phyloP scores from a whole-genome alignment of 2,888 invertebrate species.

The Gryllus longicercus region DNA sequence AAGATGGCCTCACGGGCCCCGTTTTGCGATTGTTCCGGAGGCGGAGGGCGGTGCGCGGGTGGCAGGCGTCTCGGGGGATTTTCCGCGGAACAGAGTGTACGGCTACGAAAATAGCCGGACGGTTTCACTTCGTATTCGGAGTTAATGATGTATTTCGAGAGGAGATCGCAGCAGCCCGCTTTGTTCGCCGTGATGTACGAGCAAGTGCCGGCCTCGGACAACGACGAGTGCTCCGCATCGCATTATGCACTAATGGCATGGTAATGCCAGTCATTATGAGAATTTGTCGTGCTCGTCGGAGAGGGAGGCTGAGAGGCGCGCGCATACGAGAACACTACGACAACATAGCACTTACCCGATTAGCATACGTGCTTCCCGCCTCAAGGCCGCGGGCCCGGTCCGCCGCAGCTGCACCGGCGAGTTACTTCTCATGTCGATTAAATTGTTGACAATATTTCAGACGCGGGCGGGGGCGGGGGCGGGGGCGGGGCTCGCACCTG shows the following conservation, averaged over 20 bases:
- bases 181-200: not conserved
- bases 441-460: not conserved
- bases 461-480: not conserved
- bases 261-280: constrained; percentile 17
- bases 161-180: not conserved
- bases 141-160: constrained; percentile 6
- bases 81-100: not conserved
- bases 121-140: not conserved
- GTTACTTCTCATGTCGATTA: not conserved
- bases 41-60: too few relatives aligned
- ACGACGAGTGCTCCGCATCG: constrained; percentile 7
- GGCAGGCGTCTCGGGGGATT: not conserved
- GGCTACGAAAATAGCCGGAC: not conserved
- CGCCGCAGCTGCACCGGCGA: not conserved
- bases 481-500: not conserved
- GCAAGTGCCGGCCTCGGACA: constrained; percentile 9
- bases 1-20: too few relatives aligned
- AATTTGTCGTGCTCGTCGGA: not conserved
- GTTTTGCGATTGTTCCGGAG: too few relatives aligned
- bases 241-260: not conserved
- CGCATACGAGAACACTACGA: not conserved
- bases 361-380: not conserved
- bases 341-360: constrained; percentile 8
- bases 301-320: not conserved
- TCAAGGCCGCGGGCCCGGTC: not conserved